Evolutionary conservation across 2,888 invertebrate species (phyloP), one percentile per base, ranked within the genome.

Genomic region (Diarsia dahlii): DNA sequence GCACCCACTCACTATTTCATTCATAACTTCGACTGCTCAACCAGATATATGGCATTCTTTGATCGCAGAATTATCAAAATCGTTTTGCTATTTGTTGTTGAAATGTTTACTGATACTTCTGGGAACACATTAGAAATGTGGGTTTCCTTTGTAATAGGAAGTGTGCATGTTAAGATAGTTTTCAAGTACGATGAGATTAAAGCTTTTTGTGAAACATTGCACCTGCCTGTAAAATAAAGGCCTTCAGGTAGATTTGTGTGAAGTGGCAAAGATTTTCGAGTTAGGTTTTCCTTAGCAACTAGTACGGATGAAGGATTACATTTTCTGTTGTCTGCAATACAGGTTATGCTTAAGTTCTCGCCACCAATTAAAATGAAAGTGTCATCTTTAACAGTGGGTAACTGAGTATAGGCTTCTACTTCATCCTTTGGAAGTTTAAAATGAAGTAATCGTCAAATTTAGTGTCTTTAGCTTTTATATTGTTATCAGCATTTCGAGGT

Each of bases 1-100:
- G 82, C 75, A 85, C 86, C 85, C 83, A 89, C 88, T 67, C 69
- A 77, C 79, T 71, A 74, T 80, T 88, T 84, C 88, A 89, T 89
- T 88, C 88, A 89, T 86, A 82, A 84, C 62, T 79, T 74, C 79
- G 83, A 75, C 54, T 70, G 66, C 39, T 46, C 52, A 78, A n/a
- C 63, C n/a, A 45, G 79, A 80, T 88, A 74, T 74, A 85, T 81
- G 72, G 56, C 69, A 74, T 81, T 78, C 71, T 81, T 81, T 82
- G 85, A 85, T 84, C 75, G 58, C 74, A 80, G 67, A 76, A 64
- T 81, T 74, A 84, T 85, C 74, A 66, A 77, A 82, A 84, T 76
- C 54, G 56, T 79, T 87, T 79, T 69, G 76, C 69, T 54, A 71
- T 68, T 74, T 58, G 56, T 56, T 64, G 73, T 64, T 76, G 74